A percentile compares a stretch with the other conserved stretches of the same genome.
Conservation (phyloP, 2,797 vertebrate genomes). For the Sebastes alutus region DNA sequence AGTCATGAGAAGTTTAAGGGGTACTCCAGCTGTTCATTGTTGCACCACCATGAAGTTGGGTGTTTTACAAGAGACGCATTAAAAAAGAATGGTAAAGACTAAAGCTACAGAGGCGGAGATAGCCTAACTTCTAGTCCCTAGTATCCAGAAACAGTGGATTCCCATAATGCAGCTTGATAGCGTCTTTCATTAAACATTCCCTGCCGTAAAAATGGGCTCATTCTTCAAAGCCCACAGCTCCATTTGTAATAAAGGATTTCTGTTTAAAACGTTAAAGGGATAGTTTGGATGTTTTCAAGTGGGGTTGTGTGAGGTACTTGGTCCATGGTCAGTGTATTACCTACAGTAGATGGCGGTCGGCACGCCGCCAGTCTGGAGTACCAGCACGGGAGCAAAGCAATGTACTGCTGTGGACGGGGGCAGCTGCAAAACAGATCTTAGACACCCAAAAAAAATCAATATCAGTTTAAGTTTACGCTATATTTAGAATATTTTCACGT, state of each 20-base stretch:
- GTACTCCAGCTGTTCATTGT: background rate
- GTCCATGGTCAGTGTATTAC: background rate
- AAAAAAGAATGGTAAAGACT: background rate
- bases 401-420: background rate
- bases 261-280: background rate
- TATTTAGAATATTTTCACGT: background rate
- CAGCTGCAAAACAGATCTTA: background rate
- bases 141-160: background rate
- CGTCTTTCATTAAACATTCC: background rate
- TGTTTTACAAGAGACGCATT: background rate
- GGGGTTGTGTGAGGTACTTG: background rate
- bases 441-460: background rate
- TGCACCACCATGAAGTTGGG: background rate
- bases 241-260: background rate
- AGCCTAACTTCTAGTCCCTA: background rate
- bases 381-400: background rate
- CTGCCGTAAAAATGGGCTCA: background rate
- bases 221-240: fast-evolving
- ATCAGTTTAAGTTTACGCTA: background rate
- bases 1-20: background rate
- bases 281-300: background rate
- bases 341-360: background rate
- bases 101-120: background rate
- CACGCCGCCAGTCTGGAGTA: too few species aligned
- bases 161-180: background rate